phyloP scores from a whole-genome alignment of 1,140 invertebrate genomes.

The Bombus pyrosoma region DNA sequence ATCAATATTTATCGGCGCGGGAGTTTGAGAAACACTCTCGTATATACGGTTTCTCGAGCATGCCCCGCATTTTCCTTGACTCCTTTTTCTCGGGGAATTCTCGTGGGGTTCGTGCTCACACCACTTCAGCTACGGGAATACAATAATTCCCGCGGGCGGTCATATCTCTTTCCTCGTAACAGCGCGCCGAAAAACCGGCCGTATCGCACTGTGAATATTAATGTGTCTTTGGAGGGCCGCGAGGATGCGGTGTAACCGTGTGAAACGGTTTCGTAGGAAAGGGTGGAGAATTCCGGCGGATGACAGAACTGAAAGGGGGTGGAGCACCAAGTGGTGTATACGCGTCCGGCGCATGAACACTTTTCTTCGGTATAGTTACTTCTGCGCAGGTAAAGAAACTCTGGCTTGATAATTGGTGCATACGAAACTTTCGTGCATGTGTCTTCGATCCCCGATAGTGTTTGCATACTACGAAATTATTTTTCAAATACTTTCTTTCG shows the following conservation, averaged over 20 bases:
- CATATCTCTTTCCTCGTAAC: slow-evolving; percentile 78
- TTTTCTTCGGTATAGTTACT: slow-evolving; percentile 44
- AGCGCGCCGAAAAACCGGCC: slow-evolving; percentile 78
- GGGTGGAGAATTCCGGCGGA: slow-evolving; percentile 25
- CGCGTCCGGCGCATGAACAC: slow-evolving; percentile 69
- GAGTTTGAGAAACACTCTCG: not conserved
- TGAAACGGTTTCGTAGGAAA: slow-evolving; percentile 20
- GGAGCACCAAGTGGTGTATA: slow-evolving; percentile 49
- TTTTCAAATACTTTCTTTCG: not conserved
- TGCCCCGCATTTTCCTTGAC: not conserved
- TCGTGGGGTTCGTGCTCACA: not conserved
- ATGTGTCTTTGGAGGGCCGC: slow-evolving; percentile 71
- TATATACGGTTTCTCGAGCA: not conserved
- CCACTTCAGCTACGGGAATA: slow-evolving; percentile 58
- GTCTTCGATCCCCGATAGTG: not conserved
- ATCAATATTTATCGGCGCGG: not conserved
- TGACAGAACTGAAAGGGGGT: slow-evolving; percentile 22
- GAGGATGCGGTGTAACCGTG: slow-evolving; percentile 52
- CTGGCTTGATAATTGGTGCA: not conserved
- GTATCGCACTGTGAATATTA: slow-evolving; percentile 78
- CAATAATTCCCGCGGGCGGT: slow-evolving; percentile 75
- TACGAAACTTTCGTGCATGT: too few species aligned
- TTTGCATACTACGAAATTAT: not conserved
- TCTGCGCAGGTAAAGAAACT: not conserved
- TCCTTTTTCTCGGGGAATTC: slow-evolving; percentile 27